Conservation (phyloP, 1,140 invertebrate genomes). For the Drosophila nannoptera region DNA sequence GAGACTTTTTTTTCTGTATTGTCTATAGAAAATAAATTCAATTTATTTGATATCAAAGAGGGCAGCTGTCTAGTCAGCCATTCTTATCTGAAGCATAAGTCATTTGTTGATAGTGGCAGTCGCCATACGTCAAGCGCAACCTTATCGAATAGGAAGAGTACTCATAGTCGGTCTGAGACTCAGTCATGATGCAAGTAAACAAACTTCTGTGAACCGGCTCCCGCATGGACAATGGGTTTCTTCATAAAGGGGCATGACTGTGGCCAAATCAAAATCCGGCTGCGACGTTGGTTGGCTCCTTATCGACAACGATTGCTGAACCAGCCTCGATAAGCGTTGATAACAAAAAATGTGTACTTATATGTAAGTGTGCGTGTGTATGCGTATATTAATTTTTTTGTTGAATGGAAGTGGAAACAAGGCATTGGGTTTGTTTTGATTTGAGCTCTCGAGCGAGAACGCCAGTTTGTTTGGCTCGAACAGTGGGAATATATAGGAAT, state of each 20-base stretch:
- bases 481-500: too few relatives aligned
- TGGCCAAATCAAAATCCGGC: conserved; percentile 19
- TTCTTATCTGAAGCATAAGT: background rate
- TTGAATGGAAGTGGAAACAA: conserved; percentile 18
- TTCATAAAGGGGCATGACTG: conserved; percentile 62
- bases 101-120: conserved; percentile 5
- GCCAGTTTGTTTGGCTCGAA: too few relatives aligned
- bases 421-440: conserved; percentile 27
- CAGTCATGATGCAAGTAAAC: conserved; percentile 56
- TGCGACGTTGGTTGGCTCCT: conserved; percentile 21
- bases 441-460: background rate
- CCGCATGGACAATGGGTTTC: conserved; percentile 31
- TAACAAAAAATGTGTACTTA: conserved; percentile 8
- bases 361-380: background rate
- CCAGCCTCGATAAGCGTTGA: conserved; percentile 11
- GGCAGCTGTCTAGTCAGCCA: background rate
- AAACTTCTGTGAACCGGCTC: conserved; percentile 25
- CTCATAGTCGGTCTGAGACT: conserved; percentile 26
- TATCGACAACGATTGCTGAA: conserved; percentile 38
- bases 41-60: background rate
- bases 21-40: too few relatives aligned
- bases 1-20: too few relatives aligned
- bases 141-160: conserved; percentile 10
- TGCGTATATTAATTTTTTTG: conserved; percentile 20
- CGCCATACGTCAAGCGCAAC: conserved; percentile 2